Percentiles rank a stretch among this genome's conserved stretches.
These are phyloP conservation scores for Cyprinodon brontotheroides DNA, from an alignment of 2,113 vertebrate genomes.

Conservation along the genomic window DNA sequence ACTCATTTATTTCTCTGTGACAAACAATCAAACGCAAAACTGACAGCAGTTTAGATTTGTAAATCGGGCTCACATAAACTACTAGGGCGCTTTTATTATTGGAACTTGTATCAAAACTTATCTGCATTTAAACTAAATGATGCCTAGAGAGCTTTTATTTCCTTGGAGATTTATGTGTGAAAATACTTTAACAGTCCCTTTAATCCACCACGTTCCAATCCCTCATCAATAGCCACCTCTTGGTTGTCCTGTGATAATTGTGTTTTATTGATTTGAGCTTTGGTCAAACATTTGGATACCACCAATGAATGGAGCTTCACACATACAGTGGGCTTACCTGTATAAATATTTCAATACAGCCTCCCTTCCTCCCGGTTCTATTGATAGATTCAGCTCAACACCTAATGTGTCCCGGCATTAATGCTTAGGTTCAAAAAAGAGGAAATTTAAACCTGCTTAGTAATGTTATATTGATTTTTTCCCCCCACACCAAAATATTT, in stretches of 20 bases:
- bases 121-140: neutral
- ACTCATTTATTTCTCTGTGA: neutral
- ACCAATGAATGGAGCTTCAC: conserved; percentile 67
- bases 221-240: conserved; percentile 53
- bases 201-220: conserved; percentile 65
- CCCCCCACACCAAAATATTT: conserved; percentile 41
- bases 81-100: neutral
- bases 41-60: neutral
- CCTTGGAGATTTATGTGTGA: neutral
- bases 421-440: conserved; percentile 30
- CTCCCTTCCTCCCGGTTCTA: conserved; percentile 25
- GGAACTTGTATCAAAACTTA: neutral
- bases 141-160: neutral
- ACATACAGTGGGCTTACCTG: conserved; percentile 69
- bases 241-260: conserved; percentile 69
- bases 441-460: conserved; percentile 30
- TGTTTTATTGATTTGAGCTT: conserved; percentile 76
- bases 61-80: neutral
- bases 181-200: conserved; percentile 4
- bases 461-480: conserved; percentile 64
- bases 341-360: conserved; percentile 75
- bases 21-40: neutral
- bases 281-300: conserved; percentile 56
- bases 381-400: conserved; percentile 38
- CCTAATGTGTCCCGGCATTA: conserved; percentile 54